Conservation (phyloP, 2,888 invertebrate species). For the Mongoloraphidia duomilia region DNA sequence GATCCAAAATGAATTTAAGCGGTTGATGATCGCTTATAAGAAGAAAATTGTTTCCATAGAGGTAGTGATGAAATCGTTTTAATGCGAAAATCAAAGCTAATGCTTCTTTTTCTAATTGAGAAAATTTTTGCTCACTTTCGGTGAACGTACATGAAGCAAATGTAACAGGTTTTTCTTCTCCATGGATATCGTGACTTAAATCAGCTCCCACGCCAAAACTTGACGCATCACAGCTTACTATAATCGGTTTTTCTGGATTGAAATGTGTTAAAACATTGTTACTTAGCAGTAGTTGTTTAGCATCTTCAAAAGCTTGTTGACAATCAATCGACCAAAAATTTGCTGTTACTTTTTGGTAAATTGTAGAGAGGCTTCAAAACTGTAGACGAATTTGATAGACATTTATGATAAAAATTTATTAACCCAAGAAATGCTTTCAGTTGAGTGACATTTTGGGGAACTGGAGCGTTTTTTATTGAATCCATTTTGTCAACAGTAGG, state of each 20-base stretch:
- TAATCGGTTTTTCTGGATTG: constrained; percentile 14
- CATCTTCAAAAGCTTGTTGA: constrained; percentile 8
- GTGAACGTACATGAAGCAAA: constrained; percentile 20
- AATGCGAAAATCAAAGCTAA: constrained; percentile 22
- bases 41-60: constrained; percentile 20
- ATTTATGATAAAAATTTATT: constrained; percentile 12
- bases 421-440: constrained; percentile 9
- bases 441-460: constrained; percentile 9
- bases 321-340: constrained; percentile 10
- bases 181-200: constrained; percentile 17
- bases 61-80: constrained; percentile 23
- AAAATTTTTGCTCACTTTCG: constrained; percentile 21
- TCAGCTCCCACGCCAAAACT: constrained; percentile 20
- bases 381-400: constrained; percentile 10
- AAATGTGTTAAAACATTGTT: constrained; percentile 13
- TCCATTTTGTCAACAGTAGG: constrained; percentile 15
- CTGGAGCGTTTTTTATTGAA: constrained; percentile 9
- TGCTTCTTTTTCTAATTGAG: constrained; percentile 21
- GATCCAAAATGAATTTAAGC: constrained; percentile 16
- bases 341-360: constrained; percentile 7
- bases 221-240: constrained; percentile 19
- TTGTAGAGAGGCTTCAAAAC: constrained; percentile 9
- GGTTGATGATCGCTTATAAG: constrained; percentile 22
- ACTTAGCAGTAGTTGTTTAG: constrained; percentile 9
- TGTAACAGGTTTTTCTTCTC: constrained; percentile 17